Percentiles rank a stretch among this genome's conserved stretches.
Conservation (phyloP, 1,140 invertebrate species). For the Tenebrio molitor region DNA sequence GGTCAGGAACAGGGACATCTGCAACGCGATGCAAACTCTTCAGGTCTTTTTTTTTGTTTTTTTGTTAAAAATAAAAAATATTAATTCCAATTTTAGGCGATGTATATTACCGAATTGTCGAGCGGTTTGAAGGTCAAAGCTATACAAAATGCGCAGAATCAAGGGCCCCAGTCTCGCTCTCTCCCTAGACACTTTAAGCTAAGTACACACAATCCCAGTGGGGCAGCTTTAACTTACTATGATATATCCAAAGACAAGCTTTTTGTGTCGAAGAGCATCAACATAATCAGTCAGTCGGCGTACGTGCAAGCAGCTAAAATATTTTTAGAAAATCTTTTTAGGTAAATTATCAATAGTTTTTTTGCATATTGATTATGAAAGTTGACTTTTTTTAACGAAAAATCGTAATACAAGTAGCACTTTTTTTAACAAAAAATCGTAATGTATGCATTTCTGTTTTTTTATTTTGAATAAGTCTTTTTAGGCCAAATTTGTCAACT, state of each 20-base stretch:
- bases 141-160: constrained; percentile 65
- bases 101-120: constrained; percentile 92
- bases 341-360: constrained; percentile 74
- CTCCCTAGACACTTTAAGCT: constrained; percentile 91
- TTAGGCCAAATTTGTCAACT: too few relatives aligned
- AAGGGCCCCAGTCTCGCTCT: constrained; percentile 79
- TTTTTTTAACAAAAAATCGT: too few relatives aligned
- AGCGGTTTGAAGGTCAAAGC: constrained; percentile 79
- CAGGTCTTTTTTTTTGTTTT: constrained; percentile 73
- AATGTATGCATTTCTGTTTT: too few relatives aligned
- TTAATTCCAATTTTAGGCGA: constrained; percentile 73
- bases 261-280: constrained; percentile 95
- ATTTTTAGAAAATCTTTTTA: constrained; percentile 90
- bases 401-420: too few relatives aligned
- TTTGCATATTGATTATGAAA: too few relatives aligned
- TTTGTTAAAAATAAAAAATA: constrained; percentile 49
- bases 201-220: constrained; percentile 79
- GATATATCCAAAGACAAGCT: constrained; percentile 94
- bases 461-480: too few relatives aligned
- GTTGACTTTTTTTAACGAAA: too few relatives aligned
- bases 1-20: constrained; percentile 91
- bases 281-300: constrained; percentile 90
- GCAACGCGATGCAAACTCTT: constrained; percentile 93
- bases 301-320: constrained; percentile 88
- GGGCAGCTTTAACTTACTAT: constrained; percentile 87